A percentile compares a stretch with the other conserved stretches of the same genome.
phyloP scores from a whole-genome alignment of 2,888 invertebrate species.

The Coelopa pilipes region DNA sequence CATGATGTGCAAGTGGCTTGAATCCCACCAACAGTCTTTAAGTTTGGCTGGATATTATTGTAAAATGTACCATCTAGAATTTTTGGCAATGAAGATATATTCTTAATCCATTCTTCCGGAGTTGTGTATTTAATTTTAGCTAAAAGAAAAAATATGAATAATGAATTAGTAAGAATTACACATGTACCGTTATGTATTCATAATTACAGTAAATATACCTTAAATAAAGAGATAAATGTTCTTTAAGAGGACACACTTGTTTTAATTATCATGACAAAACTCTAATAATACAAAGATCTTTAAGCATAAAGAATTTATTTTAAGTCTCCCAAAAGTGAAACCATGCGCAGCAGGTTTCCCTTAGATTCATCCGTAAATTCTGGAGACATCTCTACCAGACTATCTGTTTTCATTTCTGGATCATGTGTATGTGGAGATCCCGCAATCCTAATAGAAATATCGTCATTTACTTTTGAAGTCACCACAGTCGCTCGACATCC shows the following conservation, averaged over 20 bases:
- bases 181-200: too few species aligned
- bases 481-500: slow-evolving; percentile 65
- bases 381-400: slow-evolving; percentile 55
- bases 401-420: slow-evolving; percentile 60
- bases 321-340: slow-evolving; percentile 48
- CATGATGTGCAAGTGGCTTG: slow-evolving; percentile 63
- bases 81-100: slow-evolving; percentile 52
- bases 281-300: slow-evolving; percentile 14
- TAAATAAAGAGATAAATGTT: too few species aligned
- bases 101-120: slow-evolving; percentile 17
- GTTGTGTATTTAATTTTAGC: slow-evolving; percentile 32
- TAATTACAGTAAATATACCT: too few species aligned
- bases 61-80: slow-evolving; percentile 62
- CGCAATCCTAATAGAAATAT: slow-evolving; percentile 60
- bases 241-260: neutral
- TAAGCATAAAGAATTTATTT: slow-evolving; percentile 42
- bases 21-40: slow-evolving; percentile 60
- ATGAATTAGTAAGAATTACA: too few species aligned
- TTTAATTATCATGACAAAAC: slow-evolving; percentile 21
- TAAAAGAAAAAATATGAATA: neutral
- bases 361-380: slow-evolving; percentile 59
- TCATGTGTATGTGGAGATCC: slow-evolving; percentile 65
- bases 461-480: slow-evolving; percentile 62
- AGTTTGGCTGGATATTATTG: slow-evolving; percentile 59
- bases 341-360: slow-evolving; percentile 51